Percentiles rank a stretch among this genome's conserved stretches.
phyloP scores from a whole-genome alignment of 2,113 vertebrate genomes.

The Tenrec ecaudatus region DNA sequence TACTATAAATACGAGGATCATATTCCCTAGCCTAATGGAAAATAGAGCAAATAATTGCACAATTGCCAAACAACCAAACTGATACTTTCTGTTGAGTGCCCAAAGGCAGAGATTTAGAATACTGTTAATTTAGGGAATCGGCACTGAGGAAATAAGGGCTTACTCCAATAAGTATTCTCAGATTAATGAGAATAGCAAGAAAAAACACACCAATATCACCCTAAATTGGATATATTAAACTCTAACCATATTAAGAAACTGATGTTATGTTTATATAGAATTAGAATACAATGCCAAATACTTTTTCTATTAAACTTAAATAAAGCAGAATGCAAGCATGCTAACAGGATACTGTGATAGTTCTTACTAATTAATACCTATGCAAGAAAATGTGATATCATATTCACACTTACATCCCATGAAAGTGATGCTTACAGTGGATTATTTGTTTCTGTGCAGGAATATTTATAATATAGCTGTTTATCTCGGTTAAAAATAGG shows the following conservation, averaged over 20 bases:
- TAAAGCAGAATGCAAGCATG: neutral
- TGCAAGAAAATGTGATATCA: neutral
- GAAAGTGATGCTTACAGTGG: neutral
- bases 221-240: too few species aligned
- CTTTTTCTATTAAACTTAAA: neutral
- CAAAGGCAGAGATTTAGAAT: conserved; percentile 10
- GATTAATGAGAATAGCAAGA: neutral
- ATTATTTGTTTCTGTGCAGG: neutral
- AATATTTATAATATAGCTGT: neutral
- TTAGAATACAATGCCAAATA: neutral
- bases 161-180: neutral
- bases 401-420: neutral
- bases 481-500: neutral
- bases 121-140: neutral
- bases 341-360: too few species aligned
- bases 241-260: too few species aligned
- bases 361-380: too few species aligned
- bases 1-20: neutral
- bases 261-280: neutral
- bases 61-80: neutral
- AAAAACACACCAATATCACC: neutral
- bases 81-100: neutral
- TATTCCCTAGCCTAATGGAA: neutral
- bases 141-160: neutral
- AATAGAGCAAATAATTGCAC: neutral